These are phyloP conservation scores for Drosophila percnosoma DNA, from an alignment of 2,888 invertebrate genomes.

Conservation along the genomic window DNA sequence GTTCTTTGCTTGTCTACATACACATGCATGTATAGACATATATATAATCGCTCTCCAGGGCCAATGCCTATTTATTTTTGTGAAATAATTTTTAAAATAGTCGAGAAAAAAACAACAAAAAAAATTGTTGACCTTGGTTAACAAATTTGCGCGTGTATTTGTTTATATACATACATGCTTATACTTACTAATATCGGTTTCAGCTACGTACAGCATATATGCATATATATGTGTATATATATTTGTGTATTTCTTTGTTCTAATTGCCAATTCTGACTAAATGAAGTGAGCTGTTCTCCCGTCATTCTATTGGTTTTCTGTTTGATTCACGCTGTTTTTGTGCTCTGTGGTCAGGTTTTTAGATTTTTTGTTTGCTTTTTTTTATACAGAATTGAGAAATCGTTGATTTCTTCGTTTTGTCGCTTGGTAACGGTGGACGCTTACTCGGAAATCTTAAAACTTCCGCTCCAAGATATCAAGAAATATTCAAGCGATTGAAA, in stretches of 20 bases:
- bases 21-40: constrained; percentile 8
- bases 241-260: constrained; percentile 63
- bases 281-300: constrained; percentile 54
- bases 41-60: constrained; percentile 13
- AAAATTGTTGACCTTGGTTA: constrained; percentile 75
- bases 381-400: constrained; percentile 40
- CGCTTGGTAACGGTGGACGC: constrained; percentile 21
- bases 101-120: neutral
- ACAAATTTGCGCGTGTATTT: constrained; percentile 56
- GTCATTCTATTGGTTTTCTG: constrained; percentile 40
- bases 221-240: constrained; percentile 6
- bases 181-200: constrained; percentile 17
- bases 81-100: constrained; percentile 32
- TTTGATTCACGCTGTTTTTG: constrained; percentile 37
- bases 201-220: neutral
- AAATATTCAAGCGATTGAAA: neutral
- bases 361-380: constrained; percentile 11
- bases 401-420: constrained; percentile 21
- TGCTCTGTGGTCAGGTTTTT: constrained; percentile 56
- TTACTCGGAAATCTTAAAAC: constrained; percentile 28
- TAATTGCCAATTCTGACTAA: constrained; percentile 67
- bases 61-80: constrained; percentile 28
- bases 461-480: constrained; percentile 27
- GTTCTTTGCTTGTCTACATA: constrained; percentile 33
- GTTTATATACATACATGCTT: neutral